A percentile compares a stretch with the other conserved stretches of the same genome.
Evolutionary conservation across 1,140 invertebrate species (phyloP).

Genomic region (Monomorium pharaonis): DNA sequence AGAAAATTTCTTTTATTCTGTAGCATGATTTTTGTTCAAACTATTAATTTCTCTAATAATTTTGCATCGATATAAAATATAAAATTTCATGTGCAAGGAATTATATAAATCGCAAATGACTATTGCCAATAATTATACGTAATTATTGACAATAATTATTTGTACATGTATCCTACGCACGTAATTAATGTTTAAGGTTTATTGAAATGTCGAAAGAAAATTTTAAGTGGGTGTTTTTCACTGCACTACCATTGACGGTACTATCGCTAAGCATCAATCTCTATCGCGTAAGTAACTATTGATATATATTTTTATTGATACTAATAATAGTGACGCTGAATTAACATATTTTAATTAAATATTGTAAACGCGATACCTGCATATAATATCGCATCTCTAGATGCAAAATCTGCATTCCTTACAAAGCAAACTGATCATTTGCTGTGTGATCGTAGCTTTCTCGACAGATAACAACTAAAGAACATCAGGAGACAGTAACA

Average conservation of each 20-base stretch:
- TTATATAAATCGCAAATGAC: not conserved
- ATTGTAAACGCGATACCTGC: not conserved
- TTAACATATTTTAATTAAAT: not conserved
- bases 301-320: not conserved
- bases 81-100: not conserved
- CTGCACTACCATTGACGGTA: not conserved
- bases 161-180: not conserved
- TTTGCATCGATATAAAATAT: not conserved
- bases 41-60: not conserved
- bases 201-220: not conserved
- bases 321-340: not conserved
- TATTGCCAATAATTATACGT: not conserved
- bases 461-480: not conserved
- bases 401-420: not conserved
- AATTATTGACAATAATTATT: not conserved
- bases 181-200: conserved; percentile 35
- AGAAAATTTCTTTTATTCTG: not conserved
- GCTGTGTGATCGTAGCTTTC: conserved; percentile 30
- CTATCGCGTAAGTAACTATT: conserved; percentile 45
- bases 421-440: not conserved
- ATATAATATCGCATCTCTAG: not conserved
- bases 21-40: not conserved
- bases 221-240: not conserved
- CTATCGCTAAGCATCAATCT: conserved; percentile 42
- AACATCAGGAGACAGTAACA: not conserved